Evolutionary conservation across 2,888 invertebrate genomes (phyloP).

Genomic region (Darwinula stevensoni): DNA sequence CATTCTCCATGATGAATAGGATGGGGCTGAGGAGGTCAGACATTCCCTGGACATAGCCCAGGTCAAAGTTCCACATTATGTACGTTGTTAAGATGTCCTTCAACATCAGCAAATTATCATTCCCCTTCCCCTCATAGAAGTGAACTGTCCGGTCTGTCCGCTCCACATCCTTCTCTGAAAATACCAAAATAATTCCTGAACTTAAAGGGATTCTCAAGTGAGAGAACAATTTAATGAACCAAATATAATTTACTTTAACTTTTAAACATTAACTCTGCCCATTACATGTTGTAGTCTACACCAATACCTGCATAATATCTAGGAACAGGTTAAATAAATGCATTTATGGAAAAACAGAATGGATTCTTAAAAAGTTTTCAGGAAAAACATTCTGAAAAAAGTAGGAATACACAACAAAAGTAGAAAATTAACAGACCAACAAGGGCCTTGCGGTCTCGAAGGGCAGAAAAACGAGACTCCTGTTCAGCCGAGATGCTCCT

Average conservation of each 20-base stretch:
- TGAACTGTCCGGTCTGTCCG: slow-evolving; percentile 70
- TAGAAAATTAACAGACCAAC: too few species aligned
- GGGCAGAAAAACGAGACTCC: slow-evolving; percentile 54
- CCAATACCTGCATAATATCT: too few species aligned
- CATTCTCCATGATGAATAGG: slow-evolving; percentile 56
- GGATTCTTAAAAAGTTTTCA: too few species aligned
- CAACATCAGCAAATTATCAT: slow-evolving; percentile 50
- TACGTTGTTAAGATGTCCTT: slow-evolving; percentile 92
- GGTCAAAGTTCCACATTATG: slow-evolving; percentile 93
- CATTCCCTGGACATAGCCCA: slow-evolving; percentile 93
- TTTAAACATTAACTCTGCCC: too few species aligned
- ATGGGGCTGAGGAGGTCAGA: slow-evolving; percentile 84
- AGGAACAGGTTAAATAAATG: too few species aligned
- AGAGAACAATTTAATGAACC: not conserved
- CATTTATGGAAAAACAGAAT: too few species aligned
- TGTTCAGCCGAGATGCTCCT: slow-evolving; percentile 57
- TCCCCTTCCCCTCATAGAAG: slow-evolving; percentile 77
- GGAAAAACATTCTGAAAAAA: too few species aligned
- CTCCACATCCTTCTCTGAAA: slow-evolving; percentile 75
- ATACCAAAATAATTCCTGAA: slow-evolving; percentile 6
- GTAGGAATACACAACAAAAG: too few species aligned
- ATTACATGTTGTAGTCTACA: too few species aligned
- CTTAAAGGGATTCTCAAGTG: not conserved
- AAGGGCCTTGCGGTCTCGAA: too few species aligned
- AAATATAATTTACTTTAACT: not conserved